These are phyloP conservation scores for Heterodera schachtii DNA, from an alignment of 1,140 invertebrate genomes.

Conservation along the genomic window DNA sequence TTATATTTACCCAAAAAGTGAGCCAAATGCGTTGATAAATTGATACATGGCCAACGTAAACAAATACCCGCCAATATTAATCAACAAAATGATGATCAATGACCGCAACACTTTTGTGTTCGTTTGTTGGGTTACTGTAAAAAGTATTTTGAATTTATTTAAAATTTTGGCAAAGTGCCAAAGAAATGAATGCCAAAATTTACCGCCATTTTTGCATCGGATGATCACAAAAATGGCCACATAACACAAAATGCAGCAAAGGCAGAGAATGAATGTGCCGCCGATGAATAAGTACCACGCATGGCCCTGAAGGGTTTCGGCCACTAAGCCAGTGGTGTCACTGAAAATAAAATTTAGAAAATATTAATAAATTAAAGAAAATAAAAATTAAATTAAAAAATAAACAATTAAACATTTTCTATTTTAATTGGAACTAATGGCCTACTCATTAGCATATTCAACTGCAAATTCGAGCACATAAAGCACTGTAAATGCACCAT, in stretches of 20 bases:
- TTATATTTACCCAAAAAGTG: no score
- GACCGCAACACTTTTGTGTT: no score
- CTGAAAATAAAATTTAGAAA: neutral
- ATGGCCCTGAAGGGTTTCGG: constrained; percentile 2
- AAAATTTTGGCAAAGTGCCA: no score
- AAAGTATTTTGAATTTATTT: no score
- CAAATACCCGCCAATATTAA: constrained; percentile 10
- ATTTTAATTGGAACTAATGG: neutral
- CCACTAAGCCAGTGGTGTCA: neutral
- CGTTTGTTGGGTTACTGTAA: no score
- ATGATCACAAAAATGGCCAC: no score
- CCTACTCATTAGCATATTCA: constrained; percentile 5
- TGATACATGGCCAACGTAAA: neutral
- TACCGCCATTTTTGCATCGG: no score
- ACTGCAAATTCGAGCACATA: neutral
- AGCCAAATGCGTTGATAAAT: no score
- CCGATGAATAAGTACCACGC: neutral
- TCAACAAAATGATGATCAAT: constrained; percentile 2
- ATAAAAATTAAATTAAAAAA: no score
- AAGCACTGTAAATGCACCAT: neutral
- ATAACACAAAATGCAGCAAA: neutral
- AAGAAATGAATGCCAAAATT: no score
- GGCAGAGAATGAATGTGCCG: neutral
- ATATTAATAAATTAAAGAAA: neutral
- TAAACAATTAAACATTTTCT: no score